Evolutionary conservation across 1,140 invertebrate species (phyloP).

Genomic region (Harlomillsia oculata): DNA sequence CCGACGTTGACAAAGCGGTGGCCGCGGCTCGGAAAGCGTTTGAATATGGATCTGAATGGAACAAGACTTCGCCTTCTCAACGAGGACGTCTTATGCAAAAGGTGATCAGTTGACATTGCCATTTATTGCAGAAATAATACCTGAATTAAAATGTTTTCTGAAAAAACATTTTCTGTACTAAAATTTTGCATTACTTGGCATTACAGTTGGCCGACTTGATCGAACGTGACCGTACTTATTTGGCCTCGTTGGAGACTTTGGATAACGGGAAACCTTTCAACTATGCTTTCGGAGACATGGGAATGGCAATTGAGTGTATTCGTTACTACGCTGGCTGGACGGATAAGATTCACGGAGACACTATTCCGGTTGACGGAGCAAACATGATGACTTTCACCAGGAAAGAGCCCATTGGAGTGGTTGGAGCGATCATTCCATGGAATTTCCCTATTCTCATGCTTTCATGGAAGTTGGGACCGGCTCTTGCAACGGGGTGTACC

Average conservation of each 20-base stretch:
- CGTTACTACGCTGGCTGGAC: conserved; percentile 84
- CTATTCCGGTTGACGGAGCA: conserved; percentile 40
- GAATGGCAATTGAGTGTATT: conserved; percentile 50
- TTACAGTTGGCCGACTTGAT: conserved; percentile 65
- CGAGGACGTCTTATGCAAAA: conserved; percentile 56
- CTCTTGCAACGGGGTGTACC: conserved; percentile 64
- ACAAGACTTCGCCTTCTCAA: conserved; percentile 62
- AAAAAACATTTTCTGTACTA: conserved; percentile 3
- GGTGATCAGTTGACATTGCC: conserved; percentile 38
- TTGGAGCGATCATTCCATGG: conserved; percentile 78
- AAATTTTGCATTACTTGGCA: too few relatives aligned
- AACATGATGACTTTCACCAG: conserved; percentile 52
- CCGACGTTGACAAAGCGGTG: conserved; percentile 62
- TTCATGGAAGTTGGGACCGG: conserved; percentile 72
- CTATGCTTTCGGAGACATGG: conserved; percentile 56
- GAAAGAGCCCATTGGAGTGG: conserved; percentile 75
- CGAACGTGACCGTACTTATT: conserved; percentile 56
- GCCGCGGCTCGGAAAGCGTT: conserved; percentile 65
- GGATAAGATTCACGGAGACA: conserved; percentile 68
- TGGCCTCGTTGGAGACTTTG: conserved; percentile 66
- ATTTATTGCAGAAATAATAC: too few relatives aligned
- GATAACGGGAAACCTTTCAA: conserved; percentile 79
- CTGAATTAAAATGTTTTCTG: background rate
- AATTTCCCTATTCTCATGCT: conserved; percentile 69
- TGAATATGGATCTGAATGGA: conserved; percentile 60